A percentile compares a stretch with the other conserved stretches of the same genome.
Evolutionary conservation across 2,888 invertebrate species (phyloP).

Genomic region (Tridacna crocea): DNA sequence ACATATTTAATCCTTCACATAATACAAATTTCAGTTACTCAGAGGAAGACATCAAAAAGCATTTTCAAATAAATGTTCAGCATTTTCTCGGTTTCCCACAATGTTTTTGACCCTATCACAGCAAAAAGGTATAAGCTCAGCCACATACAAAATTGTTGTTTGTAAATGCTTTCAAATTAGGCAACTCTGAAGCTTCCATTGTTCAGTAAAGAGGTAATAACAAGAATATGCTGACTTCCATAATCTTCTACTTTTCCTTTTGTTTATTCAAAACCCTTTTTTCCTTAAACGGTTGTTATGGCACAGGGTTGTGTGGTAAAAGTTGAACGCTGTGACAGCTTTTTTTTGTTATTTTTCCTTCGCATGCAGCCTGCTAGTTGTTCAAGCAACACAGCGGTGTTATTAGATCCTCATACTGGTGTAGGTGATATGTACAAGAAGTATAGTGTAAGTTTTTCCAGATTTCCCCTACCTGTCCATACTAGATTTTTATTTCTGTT

Average conservation of each 20-base stretch:
- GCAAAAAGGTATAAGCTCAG: background rate
- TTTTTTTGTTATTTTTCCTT: constrained; percentile 8
- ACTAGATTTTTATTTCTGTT: too few species aligned
- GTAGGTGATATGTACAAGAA: constrained; percentile 52
- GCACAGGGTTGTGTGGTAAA: too few species aligned
- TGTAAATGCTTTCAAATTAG: background rate
- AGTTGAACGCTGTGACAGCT: background rate
- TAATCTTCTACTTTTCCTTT: too few species aligned
- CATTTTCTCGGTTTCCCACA: background rate
- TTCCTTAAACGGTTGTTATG: too few species aligned
- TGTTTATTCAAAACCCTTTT: too few species aligned
- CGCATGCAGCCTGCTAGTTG: constrained; percentile 51
- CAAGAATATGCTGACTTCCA: too few species aligned
- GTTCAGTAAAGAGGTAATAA: background rate
- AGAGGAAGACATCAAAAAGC: too few species aligned
- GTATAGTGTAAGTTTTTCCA: constrained; percentile 48
- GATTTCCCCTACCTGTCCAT: background rate
- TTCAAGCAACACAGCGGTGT: constrained; percentile 12
- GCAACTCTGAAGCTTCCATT: background rate
- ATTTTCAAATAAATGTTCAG: background rate
- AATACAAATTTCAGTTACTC: too few species aligned
- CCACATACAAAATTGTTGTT: background rate
- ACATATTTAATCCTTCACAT: too few species aligned
- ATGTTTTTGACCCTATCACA: background rate
- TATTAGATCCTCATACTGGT: constrained; percentile 16